A percentile compares a stretch with the other conserved stretches of the same genome.
Conservation (phyloP, 2,797 vertebrate genomes). For the Brachyalestes nurse region DNA sequence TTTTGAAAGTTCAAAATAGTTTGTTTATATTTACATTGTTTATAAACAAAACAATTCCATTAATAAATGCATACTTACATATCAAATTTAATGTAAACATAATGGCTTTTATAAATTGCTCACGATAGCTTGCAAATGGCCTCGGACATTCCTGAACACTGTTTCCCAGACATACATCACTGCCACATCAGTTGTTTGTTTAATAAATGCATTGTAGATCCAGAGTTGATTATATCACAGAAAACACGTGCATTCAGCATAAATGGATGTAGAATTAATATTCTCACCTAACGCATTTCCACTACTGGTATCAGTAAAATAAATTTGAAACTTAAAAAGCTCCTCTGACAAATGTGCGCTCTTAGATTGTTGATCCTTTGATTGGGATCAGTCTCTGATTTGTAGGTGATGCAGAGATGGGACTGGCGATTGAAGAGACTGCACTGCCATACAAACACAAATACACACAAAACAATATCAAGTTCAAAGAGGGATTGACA, state of each 20-base stretch:
- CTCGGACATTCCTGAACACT: background rate
- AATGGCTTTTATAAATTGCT: conserved; percentile 7
- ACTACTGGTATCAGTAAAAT: background rate
- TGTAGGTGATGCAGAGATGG: conserved; percentile 12
- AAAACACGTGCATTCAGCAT: background rate
- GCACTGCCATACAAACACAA: conserved; percentile 41
- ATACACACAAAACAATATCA: conserved; percentile 50
- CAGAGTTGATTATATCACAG: background rate
- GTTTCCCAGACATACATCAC: background rate
- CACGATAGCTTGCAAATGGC: background rate
- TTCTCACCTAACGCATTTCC: background rate
- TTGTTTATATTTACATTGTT: conserved; percentile 20
- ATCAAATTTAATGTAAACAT: conserved; percentile 28
- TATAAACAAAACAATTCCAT: conserved; percentile 18
- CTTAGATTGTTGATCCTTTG: conserved; percentile 1
- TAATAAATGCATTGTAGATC: conserved; percentile 3
- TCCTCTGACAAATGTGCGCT: background rate
- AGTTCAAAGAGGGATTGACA: conserved; percentile 21
- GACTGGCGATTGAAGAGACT: conserved; percentile 3
- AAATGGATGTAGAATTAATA: background rate
- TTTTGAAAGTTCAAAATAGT: conserved; percentile 9
- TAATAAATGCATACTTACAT: conserved; percentile 12
- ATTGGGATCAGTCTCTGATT: conserved; percentile 15
- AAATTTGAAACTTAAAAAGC: background rate
- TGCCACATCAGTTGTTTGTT: background rate